Percentiles rank a stretch among this genome's conserved stretches.
Conservation (phyloP, 2,797 vertebrate genomes). For the Tiaroga cobitis region DNA sequence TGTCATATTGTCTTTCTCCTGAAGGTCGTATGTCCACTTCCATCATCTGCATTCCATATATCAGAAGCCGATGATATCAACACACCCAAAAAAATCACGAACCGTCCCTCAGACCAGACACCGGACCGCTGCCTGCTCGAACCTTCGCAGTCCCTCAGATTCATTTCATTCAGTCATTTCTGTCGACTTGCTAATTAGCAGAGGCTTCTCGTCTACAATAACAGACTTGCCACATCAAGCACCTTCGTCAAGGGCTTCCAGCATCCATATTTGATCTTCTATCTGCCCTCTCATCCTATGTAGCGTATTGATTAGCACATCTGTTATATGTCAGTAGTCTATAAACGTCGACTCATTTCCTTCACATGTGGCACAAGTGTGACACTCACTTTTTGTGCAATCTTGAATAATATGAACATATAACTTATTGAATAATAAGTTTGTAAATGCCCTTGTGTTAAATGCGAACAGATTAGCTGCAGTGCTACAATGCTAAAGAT, state of each 20-base stretch:
- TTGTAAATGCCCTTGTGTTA: constrained; percentile 13
- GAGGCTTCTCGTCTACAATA: background rate
- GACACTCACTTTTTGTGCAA: background rate
- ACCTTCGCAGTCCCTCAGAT: constrained; percentile 9
- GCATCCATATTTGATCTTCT: background rate
- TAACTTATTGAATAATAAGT: background rate
- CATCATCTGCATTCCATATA: constrained; percentile 4
- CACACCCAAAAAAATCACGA: constrained; percentile 20
- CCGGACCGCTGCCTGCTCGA: constrained; percentile 19
- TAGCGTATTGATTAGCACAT: background rate
- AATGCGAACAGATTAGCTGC: constrained; percentile 6
- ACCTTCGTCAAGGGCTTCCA: background rate
- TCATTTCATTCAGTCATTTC: constrained; percentile 7
- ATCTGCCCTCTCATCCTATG: background rate
- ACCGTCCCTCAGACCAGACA: constrained; percentile 5
- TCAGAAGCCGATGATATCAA: constrained; percentile 25
- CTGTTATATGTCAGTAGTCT: background rate
- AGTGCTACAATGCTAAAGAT: constrained; percentile 16
- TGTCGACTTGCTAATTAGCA: constrained; percentile 10
- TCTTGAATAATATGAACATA: background rate
- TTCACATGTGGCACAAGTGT: background rate
- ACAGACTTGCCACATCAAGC: background rate
- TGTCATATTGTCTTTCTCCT: constrained; percentile 38
- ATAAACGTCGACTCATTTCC: background rate
- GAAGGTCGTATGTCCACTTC: constrained; percentile 27